A percentile compares a stretch with the other conserved stretches of the same genome.
phyloP scores from a whole-genome alignment of 2,797 vertebrate species.

The Gymnothorax reevesii region DNA sequence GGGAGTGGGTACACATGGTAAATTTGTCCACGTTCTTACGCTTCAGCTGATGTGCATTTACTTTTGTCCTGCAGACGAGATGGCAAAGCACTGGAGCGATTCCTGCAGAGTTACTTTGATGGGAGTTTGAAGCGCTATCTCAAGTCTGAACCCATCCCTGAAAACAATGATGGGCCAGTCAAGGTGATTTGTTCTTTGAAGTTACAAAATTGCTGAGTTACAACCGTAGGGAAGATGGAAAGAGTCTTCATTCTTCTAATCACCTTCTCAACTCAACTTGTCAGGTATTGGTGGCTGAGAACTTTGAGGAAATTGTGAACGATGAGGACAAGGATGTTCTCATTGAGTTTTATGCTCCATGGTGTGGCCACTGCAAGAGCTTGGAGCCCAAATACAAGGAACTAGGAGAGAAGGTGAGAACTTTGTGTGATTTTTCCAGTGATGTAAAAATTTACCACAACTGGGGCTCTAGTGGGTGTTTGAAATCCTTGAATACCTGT shows the following conservation, averaged over 20 bases:
- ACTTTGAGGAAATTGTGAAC: conserved; percentile 84
- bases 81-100: conserved; percentile 68
- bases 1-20: not conserved
- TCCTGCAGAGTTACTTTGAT: conserved; percentile 72
- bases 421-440: not conserved
- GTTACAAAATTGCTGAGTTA: not conserved
- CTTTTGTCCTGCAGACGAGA: conserved; percentile 46
- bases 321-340: conserved; percentile 93
- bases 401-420: conserved; percentile 89
- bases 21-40: not conserved
- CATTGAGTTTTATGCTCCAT: conserved; percentile 96
- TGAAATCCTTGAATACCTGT: too few species aligned
- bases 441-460: not conserved
- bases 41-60: not conserved
- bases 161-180: conserved; percentile 65
- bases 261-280: not conserved
- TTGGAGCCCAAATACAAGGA: conserved; percentile 97
- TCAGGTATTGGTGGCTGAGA: conserved; percentile 76
- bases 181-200: conserved; percentile 61
- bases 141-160: conserved; percentile 72
- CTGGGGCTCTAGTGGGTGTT: too few species aligned
- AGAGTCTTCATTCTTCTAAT: not conserved
- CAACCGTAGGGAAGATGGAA: not conserved
- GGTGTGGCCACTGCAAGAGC: conserved; percentile 98
- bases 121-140: conserved; percentile 70